Evolutionary conservation across 2,113 vertebrate species (phyloP).

Genomic region (Arvicanthis niloticus): DNA sequence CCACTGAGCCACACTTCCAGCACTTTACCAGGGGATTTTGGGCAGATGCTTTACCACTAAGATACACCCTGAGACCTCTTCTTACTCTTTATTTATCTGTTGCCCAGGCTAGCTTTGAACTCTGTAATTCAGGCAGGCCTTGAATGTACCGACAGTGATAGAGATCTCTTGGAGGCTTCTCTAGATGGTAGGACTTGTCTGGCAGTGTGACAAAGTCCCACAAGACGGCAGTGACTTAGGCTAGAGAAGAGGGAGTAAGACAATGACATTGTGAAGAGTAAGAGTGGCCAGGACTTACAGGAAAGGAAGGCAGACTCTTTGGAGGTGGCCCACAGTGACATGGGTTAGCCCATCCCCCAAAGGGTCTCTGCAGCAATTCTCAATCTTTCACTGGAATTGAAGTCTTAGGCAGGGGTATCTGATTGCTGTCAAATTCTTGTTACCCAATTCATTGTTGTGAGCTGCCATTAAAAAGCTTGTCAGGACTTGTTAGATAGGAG

Average conservation of each 20-base stretch:
- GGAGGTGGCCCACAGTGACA: fast-evolving
- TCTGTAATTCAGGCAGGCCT: background rate
- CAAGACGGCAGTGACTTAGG: background rate
- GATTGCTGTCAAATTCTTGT: background rate
- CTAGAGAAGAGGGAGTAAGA: background rate
- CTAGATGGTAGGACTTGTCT: background rate
- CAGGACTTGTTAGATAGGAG: background rate
- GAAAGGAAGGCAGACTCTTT: background rate
- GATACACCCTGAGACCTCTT: background rate
- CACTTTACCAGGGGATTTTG: background rate
- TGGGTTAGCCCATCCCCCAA: background rate
- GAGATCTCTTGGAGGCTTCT: background rate
- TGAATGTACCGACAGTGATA: background rate
- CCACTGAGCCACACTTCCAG: background rate
- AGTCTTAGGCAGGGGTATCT: background rate
- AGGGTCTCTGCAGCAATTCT: background rate
- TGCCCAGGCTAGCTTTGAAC: background rate
- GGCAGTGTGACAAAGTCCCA: background rate
- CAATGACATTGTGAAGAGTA: background rate
- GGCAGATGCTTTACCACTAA: background rate
- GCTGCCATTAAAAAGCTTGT: constrained; percentile 53
- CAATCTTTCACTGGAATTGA: constrained; percentile 1
- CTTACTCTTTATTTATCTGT: background rate
- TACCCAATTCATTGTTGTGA: background rate
- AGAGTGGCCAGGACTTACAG: background rate